Base-by-base conservation (phyloP, 2,113 vertebrate genomes). In the Tinamus guttatus region DNA sequence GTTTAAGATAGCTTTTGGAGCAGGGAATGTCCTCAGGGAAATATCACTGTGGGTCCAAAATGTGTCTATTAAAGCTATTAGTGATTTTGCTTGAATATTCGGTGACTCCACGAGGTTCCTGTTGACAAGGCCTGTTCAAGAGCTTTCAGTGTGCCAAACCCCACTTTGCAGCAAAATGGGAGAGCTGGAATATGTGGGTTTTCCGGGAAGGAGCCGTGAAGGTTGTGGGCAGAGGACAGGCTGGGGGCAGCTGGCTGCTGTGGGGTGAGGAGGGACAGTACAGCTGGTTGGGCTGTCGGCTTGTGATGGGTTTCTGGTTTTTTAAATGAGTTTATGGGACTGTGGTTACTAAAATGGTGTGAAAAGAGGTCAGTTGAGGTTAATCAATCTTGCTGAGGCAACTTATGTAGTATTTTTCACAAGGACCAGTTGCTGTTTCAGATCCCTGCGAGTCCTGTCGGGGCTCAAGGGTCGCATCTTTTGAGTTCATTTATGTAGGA, bases 391-490 rank as follows among this genome's bases (percentile, higher is more conserved):
- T 34, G 22, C 36, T 63, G 36, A 13, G 45, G 38, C 34, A 62
- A 63, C 18, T n/a, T 68, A 6, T 8, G 5, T 77, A 8, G 34
- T 73, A 3, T 64, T 92, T 74, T 52, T 51, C 14, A 3, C n/a
- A 36, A 40, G 8, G 8, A 38, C 25, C 4, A 2, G 4, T 12
- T 19, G n/a, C 2, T 6, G 0, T 25, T 56, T 47, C 28, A 60
- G 28, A 7, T 27, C 25, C 36, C 32, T 45, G 27, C n/a, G n/a
- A 49, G 40, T 27, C 54, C 19, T 59, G 15, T 41, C 12, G 21
- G 2, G 0, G 18, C 16, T 8, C 32, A n/a, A n/a, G 14, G 4
- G 1, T 47, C 1, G 0, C 9, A 2, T 32, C 54, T 60, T 58
- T 22, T 22, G 21, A 7, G 3, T 11, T 19, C 17, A 0, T 64